Conservation (phyloP, 30 jellyfish, hydroid and myxozoan species). For the Hydra vulgaris region DNA sequence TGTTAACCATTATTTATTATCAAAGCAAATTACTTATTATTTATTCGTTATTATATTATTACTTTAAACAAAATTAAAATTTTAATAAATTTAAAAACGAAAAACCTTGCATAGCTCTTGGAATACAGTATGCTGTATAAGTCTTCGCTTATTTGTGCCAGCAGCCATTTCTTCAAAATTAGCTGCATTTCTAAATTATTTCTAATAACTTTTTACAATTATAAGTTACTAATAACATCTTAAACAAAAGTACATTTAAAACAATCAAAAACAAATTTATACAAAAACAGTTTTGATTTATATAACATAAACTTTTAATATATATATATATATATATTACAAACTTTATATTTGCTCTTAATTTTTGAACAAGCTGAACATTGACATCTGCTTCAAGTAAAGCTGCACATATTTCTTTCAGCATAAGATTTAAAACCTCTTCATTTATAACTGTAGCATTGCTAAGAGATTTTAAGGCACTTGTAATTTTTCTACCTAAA, state of each 20-base stretch:
- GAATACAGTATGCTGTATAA: slow-evolving; percentile 88
- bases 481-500: slow-evolving; percentile 91
- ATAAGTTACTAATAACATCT: too few relatives aligned
- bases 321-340: slow-evolving; percentile 10
- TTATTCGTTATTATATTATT: too few relatives aligned
- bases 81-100: too few relatives aligned
- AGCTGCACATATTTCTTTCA: slow-evolving; percentile 97
- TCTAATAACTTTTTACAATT: too few relatives aligned
- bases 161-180: slow-evolving; percentile 98
- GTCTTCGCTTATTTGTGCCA: slow-evolving; percentile 75
- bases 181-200: slow-evolving; percentile 75
- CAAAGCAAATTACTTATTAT: too few relatives aligned
- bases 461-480: slow-evolving; percentile 89
- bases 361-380: slow-evolving; percentile 80
- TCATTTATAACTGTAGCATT: slow-evolving; percentile 93
- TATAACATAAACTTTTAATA: too few relatives aligned
- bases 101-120: slow-evolving; percentile 92
- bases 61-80: too few relatives aligned
- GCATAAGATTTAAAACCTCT: slow-evolving; percentile 92
- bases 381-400: slow-evolving; percentile 97
- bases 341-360: slow-evolving; percentile 86
- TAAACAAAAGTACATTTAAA: too few relatives aligned
- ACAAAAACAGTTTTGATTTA: too few relatives aligned
- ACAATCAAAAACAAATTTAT: too few relatives aligned
- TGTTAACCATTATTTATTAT: too few relatives aligned